A percentile compares a stretch with the other conserved stretches of the same genome.
Evolutionary conservation across 1,140 invertebrate genomes (phyloP).

Genomic region (Bicyclus anynana): DNA sequence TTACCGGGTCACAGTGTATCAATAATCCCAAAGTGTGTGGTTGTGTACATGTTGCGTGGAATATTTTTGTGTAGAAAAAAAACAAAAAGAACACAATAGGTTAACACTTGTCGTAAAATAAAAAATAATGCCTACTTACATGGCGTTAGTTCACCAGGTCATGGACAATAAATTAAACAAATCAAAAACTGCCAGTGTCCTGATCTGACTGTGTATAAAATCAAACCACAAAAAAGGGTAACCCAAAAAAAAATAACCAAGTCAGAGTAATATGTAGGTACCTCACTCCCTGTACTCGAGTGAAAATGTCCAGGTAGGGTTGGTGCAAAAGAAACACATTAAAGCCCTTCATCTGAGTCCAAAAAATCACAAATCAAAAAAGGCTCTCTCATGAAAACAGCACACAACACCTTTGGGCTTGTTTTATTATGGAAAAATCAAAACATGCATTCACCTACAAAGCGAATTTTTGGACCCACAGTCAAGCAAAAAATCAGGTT

Average conservation of each 20-base stretch:
- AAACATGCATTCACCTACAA: constrained; percentile 40
- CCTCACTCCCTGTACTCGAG: constrained; percentile 57
- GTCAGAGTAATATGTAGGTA: constrained; percentile 29
- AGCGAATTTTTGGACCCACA: constrained; percentile 71
- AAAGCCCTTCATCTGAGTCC: constrained; percentile 65
- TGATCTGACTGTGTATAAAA: constrained; percentile 52
- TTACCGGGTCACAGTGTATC: constrained; percentile 52
- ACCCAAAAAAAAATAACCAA: constrained; percentile 29
- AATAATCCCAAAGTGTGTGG: constrained; percentile 51
- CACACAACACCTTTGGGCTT: constrained; percentile 73
- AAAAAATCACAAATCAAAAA: constrained; percentile 56
- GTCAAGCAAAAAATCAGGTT: constrained; percentile 47
- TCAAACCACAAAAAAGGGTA: constrained; percentile 36
- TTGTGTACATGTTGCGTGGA: constrained; percentile 44
- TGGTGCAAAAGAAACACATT: constrained; percentile 62
- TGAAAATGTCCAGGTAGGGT: constrained; percentile 73
- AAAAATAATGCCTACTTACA: constrained; percentile 53
- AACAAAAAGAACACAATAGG: constrained; percentile 48
- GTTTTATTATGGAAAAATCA: constrained; percentile 25
- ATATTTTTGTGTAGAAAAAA: constrained; percentile 50
- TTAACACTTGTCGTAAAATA: constrained; percentile 33
- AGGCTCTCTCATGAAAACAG: constrained; percentile 26
- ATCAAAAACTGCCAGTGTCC: constrained; percentile 60
- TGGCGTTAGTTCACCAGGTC: constrained; percentile 46
- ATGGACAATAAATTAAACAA: constrained; percentile 29